Base-by-base conservation (phyloP, 2,113 vertebrate genomes). In the Oncorhynchus nerka region DNA sequence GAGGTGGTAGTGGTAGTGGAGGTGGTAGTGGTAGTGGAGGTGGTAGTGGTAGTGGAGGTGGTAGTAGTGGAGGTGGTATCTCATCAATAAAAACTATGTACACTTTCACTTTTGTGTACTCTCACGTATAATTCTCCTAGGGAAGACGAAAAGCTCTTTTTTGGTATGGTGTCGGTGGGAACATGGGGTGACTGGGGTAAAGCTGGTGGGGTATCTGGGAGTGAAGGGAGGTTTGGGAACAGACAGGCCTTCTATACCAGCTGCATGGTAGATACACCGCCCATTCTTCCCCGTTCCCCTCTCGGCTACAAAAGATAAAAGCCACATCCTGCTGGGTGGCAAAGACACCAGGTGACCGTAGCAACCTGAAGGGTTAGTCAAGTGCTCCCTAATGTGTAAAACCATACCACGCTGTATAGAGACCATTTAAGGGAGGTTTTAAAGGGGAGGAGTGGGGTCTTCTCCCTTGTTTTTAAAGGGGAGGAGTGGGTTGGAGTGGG, bases 291-390 rank as follows among this genome's bases (percentile, higher is more conserved):
- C 86, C 81, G 75, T 82, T 82, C 81, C 88, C 85, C 74, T 81
- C 70, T 24, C 62, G 0, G 64, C 67, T 65, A 92, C 92, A 94
- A 93, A 89, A 82, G 92, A 94, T 94, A 90, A 94, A 94, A 93
- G 62, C 75, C 0, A 8, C 72, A 79, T 87, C 92, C 87, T 85
- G 88, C 91, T 92, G 91, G 83, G 90, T 84, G 89, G 87, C 87
- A 88, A 69, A 86, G 72, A 82, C 87, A 89, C 90, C 92, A 94
- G 93, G 93, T 94, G 92, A 93, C 85, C 90, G 84, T 76, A 87
- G 89, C 83, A 92, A 93, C 92, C 90, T 91, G 89, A 88, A 78
- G 89, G 88, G 81, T 84, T 78, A 75, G 78, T 82, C 75, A 75
- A 80, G 73, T 68, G 85, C 77, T 80, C 82, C 77, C 71, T 84